Percentiles rank a stretch among this genome's conserved stretches.
phyloP scores from a whole-genome alignment of 2,113 vertebrate species.

The Thermophis baileyi region DNA sequence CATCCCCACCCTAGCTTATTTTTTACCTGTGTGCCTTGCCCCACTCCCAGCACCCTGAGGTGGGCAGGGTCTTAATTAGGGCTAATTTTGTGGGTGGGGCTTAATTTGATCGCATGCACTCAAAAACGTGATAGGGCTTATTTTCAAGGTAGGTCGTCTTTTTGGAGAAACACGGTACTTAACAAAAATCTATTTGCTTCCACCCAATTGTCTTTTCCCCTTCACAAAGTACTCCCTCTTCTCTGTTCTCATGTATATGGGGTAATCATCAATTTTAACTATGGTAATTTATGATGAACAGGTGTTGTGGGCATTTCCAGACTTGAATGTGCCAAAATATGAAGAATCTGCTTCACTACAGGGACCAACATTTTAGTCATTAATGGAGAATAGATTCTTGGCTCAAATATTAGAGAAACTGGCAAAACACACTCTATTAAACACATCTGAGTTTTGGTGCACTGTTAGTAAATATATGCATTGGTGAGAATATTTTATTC shows the following conservation, averaged over 20 bases:
- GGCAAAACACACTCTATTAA: conserved; percentile 16
- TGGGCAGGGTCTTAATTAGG: too few relatives aligned
- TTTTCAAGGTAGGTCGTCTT: too few relatives aligned
- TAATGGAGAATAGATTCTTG: conserved; percentile 17
- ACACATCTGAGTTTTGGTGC: conserved; percentile 13
- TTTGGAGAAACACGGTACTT: not conserved
- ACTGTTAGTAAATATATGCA: conserved; percentile 15
- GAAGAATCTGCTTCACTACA: not conserved
- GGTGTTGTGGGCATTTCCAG: not conserved
- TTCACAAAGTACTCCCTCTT: not conserved
- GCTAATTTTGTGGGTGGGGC: too few relatives aligned
- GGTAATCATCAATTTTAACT: not conserved
- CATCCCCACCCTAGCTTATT: too few relatives aligned
- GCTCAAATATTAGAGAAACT: conserved; percentile 7
- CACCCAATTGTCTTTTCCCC: not conserved
- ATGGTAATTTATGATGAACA: conserved; percentile 18
- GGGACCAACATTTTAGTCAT: conserved; percentile 12
- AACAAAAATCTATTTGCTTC: not conserved
- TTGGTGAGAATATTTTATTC: not conserved
- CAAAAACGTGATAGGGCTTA: too few relatives aligned
- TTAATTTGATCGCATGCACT: too few relatives aligned
- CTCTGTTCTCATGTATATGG: not conserved
- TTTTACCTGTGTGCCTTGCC: too few relatives aligned
- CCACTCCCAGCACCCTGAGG: too few relatives aligned
- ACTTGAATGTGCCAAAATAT: conserved; percentile 2